phyloP scores from a whole-genome alignment of 2,888 invertebrate genomes.

The Oscheius sp. region DNA sequence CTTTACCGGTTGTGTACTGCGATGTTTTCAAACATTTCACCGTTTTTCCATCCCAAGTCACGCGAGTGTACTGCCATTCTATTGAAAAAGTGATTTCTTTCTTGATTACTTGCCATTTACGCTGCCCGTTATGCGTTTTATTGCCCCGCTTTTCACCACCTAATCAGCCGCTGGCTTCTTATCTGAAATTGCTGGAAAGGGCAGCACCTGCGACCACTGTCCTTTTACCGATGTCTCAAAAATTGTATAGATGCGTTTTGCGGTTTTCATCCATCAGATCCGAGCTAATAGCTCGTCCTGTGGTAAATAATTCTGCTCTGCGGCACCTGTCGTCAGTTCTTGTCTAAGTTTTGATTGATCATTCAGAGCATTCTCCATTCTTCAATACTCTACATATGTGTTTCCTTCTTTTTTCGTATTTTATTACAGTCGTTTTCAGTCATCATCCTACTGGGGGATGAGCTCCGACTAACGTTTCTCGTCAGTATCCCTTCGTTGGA shows the following conservation, averaged over 20 bases:
- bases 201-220: background rate
- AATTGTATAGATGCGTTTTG: background rate
- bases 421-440: conserved; percentile 20
- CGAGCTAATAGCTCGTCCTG: background rate
- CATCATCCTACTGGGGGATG: conserved; percentile 27
- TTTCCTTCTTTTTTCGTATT: conserved; percentile 18
- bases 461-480: conserved; percentile 27
- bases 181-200: conserved; percentile 24
- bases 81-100: conserved; percentile 22
- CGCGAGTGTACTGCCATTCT: background rate
- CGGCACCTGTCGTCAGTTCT: conserved; percentile 20
- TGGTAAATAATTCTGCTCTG: conserved; percentile 16
- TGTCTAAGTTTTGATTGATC: conserved; percentile 28
- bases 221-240: conserved; percentile 10
- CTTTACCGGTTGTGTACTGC: background rate
- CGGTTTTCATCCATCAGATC: no score
- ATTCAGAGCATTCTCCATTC: background rate
- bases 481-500: conserved; percentile 31
- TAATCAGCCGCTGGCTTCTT: conserved; percentile 36
- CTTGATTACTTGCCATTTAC: conserved; percentile 37
- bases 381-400: background rate
- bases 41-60: background rate
- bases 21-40: conserved; percentile 3
- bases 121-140: conserved; percentile 35
- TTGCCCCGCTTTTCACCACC: conserved; percentile 35